Percentiles rank a stretch among this genome's conserved stretches.
Conservation (phyloP, 2,113 vertebrate species). For the Brienomyrus brachyistius region DNA sequence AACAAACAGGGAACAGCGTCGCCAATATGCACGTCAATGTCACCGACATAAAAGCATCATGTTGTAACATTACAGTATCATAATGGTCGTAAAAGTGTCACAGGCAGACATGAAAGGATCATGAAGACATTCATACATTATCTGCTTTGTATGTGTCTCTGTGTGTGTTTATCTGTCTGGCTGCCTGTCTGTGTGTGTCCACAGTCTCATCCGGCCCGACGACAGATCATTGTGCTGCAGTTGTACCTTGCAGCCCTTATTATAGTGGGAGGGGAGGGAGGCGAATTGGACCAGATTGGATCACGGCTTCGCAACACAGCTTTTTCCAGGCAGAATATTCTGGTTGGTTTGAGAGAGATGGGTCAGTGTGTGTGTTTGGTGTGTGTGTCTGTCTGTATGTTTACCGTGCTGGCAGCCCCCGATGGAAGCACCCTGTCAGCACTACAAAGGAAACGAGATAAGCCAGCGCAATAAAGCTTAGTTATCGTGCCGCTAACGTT, state of each 20-base stretch:
- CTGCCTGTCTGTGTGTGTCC: background rate
- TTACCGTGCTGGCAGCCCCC: background rate
- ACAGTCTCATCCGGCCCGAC: background rate
- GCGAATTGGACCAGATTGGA: background rate
- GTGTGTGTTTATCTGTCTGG: background rate
- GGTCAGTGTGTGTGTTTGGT: background rate
- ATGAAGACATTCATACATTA: background rate
- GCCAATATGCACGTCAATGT: background rate
- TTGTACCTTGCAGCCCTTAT: background rate
- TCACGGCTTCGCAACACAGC: background rate
- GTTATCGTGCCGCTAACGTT: slow-evolving; percentile 32
- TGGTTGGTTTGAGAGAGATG: background rate
- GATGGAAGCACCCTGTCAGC: background rate
- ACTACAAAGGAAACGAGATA: slow-evolving; percentile 17
- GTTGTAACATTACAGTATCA: background rate
- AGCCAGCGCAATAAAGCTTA: slow-evolving; percentile 14
- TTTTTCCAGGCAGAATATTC: background rate
- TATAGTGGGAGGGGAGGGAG: background rate
- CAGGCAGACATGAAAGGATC: background rate
- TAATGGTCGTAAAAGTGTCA: background rate
- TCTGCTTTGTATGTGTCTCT: background rate
- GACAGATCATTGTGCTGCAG: background rate
- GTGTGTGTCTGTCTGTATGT: background rate
- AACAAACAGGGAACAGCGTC: background rate
- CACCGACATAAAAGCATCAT: background rate